A percentile compares a stretch with the other conserved stretches of the same genome.
Conservation (phyloP, 2,797 vertebrate species). For the Macropodus opercularis region DNA sequence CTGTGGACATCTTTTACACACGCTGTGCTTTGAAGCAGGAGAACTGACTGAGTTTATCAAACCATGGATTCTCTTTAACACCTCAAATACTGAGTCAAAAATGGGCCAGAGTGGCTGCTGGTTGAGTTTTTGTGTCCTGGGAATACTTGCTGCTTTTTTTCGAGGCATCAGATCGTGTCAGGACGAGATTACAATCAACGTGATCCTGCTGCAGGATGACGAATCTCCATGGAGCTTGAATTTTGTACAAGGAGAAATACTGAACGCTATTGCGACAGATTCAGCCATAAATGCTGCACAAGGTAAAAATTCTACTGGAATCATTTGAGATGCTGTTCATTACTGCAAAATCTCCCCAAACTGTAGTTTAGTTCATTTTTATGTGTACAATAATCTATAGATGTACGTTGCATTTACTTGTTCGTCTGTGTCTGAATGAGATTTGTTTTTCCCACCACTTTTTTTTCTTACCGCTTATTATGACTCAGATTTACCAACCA, state of each 20-base stretch:
- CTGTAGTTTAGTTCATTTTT: not conserved
- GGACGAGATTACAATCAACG: slow-evolving; percentile 79
- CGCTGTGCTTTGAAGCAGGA: slow-evolving; percentile 1
- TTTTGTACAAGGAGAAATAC: slow-evolving; percentile 76
- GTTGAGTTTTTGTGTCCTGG: slow-evolving; percentile 40
- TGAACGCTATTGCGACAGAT: slow-evolving; percentile 67
- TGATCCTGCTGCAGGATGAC: slow-evolving; percentile 87
- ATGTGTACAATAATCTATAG: not conserved
- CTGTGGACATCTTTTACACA: not conserved
- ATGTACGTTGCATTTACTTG: not conserved
- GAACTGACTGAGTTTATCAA: not conserved
- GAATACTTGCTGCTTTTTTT: slow-evolving; percentile 23
- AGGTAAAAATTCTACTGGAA: slow-evolving; percentile 46
- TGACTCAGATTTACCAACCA: no score
- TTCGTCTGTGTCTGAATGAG: not conserved
- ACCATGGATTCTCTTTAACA: slow-evolving; percentile 18
- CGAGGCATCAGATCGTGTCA: slow-evolving; percentile 38
- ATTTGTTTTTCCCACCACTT: not conserved
- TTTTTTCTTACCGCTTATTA: not conserved
- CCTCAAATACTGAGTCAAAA: not conserved
- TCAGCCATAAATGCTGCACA: slow-evolving; percentile 55
- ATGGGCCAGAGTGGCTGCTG: slow-evolving; percentile 48
- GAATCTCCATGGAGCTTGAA: slow-evolving; percentile 79
- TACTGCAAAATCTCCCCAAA: not conserved
- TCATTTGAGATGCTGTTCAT: not conserved